These are phyloP conservation scores for Dermatemys mawii DNA, from an alignment of 2,113 vertebrate species.

Conservation along the genomic window DNA sequence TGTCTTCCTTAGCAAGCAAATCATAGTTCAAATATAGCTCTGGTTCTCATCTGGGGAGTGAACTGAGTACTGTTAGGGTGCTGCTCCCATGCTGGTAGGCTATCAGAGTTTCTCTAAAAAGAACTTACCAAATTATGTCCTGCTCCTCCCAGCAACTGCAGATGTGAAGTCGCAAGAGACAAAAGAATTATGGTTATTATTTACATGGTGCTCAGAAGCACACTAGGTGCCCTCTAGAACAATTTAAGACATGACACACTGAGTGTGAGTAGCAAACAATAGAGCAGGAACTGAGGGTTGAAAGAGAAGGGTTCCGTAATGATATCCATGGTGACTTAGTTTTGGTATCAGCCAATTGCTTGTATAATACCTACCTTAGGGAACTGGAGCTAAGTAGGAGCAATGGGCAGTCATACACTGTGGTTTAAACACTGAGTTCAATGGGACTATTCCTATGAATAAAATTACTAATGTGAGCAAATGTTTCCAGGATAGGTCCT, in stretches of 20 bases:
- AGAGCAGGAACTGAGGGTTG: not conserved
- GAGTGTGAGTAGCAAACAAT: not conserved
- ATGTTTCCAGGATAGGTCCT: not conserved
- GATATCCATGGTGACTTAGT: not conserved
- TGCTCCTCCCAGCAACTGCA: not conserved
- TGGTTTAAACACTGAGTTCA: not conserved
- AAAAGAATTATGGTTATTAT: not conserved
- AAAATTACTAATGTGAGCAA: not conserved
- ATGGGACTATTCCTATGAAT: not conserved
- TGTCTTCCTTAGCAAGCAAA: not conserved
- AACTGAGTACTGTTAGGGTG: not conserved
- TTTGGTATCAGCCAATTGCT: not conserved
- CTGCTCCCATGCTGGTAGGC: not conserved
- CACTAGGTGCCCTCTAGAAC: not conserved
- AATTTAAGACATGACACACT: not conserved
- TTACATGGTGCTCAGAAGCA: not conserved
- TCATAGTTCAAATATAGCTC: not conserved
- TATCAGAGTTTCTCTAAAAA: not conserved
- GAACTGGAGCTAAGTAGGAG: not conserved
- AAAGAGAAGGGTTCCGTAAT: not conserved
- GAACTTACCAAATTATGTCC: not conserved
- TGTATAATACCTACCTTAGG: not conserved
- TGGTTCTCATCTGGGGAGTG: not conserved
- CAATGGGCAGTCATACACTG: not conserved
- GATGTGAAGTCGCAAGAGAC: not conserved